Evolutionary conservation across 2,888 invertebrate genomes (phyloP).

Genomic region (Hecatera dysodea): DNA sequence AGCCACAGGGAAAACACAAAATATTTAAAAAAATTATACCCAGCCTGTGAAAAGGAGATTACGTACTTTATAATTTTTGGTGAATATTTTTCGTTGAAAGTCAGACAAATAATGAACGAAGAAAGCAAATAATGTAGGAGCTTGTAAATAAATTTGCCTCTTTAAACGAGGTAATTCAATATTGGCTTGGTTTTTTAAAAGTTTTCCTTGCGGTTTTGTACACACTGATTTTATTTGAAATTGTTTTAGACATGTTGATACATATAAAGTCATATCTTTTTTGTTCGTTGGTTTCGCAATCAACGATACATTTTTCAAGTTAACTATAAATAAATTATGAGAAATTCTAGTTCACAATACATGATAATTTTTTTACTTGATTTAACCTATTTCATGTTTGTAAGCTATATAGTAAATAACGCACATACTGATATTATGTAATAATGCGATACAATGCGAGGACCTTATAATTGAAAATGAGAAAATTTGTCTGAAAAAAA

Average conservation of each 20-base stretch:
- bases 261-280: too few species aligned
- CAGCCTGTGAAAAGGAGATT: conserved; percentile 35
- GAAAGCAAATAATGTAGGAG: background rate
- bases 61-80: conserved; percentile 1
- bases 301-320: conserved; percentile 12
- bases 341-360: background rate
- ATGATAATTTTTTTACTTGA: too few species aligned
- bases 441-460: too few species aligned
- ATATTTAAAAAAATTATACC: conserved; percentile 34
- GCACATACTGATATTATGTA: too few species aligned
- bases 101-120: conserved; percentile 9
- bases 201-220: background rate
- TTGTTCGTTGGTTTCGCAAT: conserved; percentile 12
- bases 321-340: conserved; percentile 1
- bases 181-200: background rate
- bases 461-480: too few species aligned
- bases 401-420: too few species aligned
- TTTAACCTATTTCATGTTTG: too few species aligned
- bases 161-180: background rate
- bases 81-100: conserved; percentile 5
- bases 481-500: too few species aligned
- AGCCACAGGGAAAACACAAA: conserved; percentile 22
- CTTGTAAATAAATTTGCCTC: conserved; percentile 9
- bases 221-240: background rate
- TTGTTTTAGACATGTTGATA: background rate